Evolutionary conservation across 2,113 vertebrate genomes (phyloP), one percentile per base, ranked within the genome.

Genomic region (Ochotona curzoniae): DNA sequence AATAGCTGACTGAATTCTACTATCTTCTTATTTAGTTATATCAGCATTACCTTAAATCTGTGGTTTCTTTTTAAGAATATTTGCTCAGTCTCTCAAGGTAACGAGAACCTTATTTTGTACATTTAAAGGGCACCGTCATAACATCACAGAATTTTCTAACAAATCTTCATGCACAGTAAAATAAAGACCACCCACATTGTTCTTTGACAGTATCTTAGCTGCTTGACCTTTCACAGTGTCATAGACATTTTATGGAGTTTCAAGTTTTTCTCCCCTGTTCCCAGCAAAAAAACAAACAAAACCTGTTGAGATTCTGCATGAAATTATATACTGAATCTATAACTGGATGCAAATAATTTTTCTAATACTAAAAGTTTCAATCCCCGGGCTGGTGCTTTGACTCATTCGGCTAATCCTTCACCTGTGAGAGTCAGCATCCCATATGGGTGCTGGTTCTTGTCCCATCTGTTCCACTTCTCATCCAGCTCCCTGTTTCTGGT

Each of bases 31-130:
- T 83, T 87, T 74, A 87, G 4, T 89, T 83, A 76, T 61, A 80
- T 23, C 8, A 75, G 61, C 57, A 66, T 66, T 80, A 80, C 71
- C 57, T 74, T 83, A 21, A 79, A 87, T 20, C 20, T 75, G 25
- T 35, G 51, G 20, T 88, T 69, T 84, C 35, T 47, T 85, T 94
- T 92, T 78, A 30, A 94, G 90, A 82, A 92, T 21, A 25, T 21
- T 44, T 23, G 35, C 28, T 23, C 47, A 69, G 74, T 87, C 93
- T 79, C 28, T 93, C 64, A 83, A 47, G 5, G 32, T 82, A 61
- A 66, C 11, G 83, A 73, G 38, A 3, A 79, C 82, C 44, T 28
- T 93, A 23, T 51, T 51, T 54, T 9, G 47, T 73, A 60, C 12
- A 71, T 25, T 63, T 81, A 89, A 89, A 85, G 67, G 47, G 44